Base-by-base conservation (phyloP, 2,797 vertebrate genomes). In the Oreortyx pictus region DNA sequence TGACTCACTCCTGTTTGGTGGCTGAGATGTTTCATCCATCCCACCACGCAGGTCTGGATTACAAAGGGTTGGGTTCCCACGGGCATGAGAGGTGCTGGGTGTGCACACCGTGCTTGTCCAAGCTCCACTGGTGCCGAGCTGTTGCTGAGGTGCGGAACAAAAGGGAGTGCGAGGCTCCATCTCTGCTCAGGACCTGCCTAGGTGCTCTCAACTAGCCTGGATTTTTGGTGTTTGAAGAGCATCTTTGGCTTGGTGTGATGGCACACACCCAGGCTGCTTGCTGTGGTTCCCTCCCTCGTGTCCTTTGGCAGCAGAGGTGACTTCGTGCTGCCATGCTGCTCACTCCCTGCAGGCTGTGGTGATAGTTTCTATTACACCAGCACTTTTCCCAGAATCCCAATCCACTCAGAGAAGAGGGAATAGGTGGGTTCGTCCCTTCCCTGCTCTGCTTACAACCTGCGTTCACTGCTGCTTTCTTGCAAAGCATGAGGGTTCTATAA, bases 91-190 rank as follows among this genome's bases (percentile, higher is more conserved):
- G 73, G 25, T 23, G 60, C 11, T 33, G 66, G 57, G 64, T 65
- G 27, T 0, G 0, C 3, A 35, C 29, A 27, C 20, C 1, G 0
- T 16, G 73, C 68, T 13, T 19, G 6, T 13, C 1, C 11, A 12
- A 0, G 49, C 37, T 62, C 52, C 52, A 23, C 17, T 6, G 64
- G 16, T 6, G 0, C 1, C 0, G 39, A 3, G 60, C 1, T 18
- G 46, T 41, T 75, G 72, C 44, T 54, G 24, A 72, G 52, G 8
- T 52, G 20, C 50, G 78, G 76, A 68, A 44, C 73, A 73, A 15
- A 79, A 68, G 50, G 59, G 24, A 10, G 13, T 0, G 18, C 39
- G 7, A 47, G 88, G 83, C 72, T 88, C 17, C 50, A 39, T 24
- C 35, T 70, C 72, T 82, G 29, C 88, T 31, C 73, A 8, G n/a